Evolutionary conservation across 2,888 invertebrate genomes (phyloP), one percentile per base, ranked within the genome.

Genomic region (Stenchaetothrips biformis): DNA sequence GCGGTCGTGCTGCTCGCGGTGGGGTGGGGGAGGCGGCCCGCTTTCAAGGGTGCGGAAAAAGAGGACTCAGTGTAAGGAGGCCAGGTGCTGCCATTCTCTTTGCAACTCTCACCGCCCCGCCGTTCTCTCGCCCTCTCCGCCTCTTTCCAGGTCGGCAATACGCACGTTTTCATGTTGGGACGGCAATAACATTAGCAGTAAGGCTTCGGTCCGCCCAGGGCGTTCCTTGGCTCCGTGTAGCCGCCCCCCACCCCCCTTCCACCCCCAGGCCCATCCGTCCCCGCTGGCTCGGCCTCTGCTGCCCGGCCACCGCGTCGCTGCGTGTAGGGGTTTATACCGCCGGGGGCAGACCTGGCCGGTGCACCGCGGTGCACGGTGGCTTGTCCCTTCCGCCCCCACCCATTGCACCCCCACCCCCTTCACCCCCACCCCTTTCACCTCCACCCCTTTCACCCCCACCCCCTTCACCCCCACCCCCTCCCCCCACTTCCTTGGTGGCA

Each of bases 401-500:
- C 48, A 1, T 62, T 18, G 2, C 80, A 48, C 79, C 79, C 47
- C 8, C 21, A 25, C 48, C 49, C 49, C 37, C 81, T 67, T 74
- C 78, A 8, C 8, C 48, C 67, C 78, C n/a, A 11, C 16, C 79
- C 47, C 27, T 3, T 79, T 48, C 48, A 53, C 48, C 2, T 53
- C 8, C 21, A 25, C 48, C 49, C 49, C 37, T 79, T 67, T 74
- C 37, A 18, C 8, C 48, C 67, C 78, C n/a, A 11, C 16, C 16
- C 13, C 74, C 11, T 77, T 80, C 53, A 47, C 16, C 79, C 47
- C 8, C 21, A 25, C 48, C 49, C 49, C 37, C 81, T 67, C 79
- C 8, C 48, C 67, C 78, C n/a, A 11, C 16, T 27, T 18, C 74
- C 11, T 77, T 80, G 78, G 48, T 78, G 77, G 25, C 77, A 48